Evolutionary conservation across 1,140 invertebrate species (phyloP).

Genomic region (Teleopsis dalmanni): DNA sequence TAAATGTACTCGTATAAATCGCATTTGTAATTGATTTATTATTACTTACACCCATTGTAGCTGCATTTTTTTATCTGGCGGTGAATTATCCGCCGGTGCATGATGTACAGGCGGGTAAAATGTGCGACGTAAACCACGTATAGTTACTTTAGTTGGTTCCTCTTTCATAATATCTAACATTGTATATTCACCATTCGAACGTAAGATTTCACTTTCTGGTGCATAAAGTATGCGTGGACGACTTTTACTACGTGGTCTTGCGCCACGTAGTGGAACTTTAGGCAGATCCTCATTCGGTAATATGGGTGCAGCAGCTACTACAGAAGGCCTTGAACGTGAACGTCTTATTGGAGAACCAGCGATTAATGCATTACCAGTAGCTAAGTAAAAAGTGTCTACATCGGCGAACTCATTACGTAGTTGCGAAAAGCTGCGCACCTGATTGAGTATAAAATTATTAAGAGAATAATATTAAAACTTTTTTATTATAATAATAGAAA

Average conservation of each 20-base stretch:
- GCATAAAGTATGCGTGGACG: conserved; percentile 69
- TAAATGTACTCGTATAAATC: no score
- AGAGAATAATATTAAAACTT: no score
- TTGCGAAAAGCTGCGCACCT: conserved; percentile 81
- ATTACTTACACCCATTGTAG: conserved; percentile 84
- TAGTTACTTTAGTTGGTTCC: conserved; percentile 73
- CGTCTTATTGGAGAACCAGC: conserved; percentile 57
- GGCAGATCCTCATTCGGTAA: conserved; percentile 50
- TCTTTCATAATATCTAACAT: conserved; percentile 75
- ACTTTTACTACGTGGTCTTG: conserved; percentile 71
- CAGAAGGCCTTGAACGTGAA: conserved; percentile 57
- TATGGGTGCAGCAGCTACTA: conserved; percentile 37
- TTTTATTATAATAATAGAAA: no score
- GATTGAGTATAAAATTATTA: not conserved
- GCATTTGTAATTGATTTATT: no score
- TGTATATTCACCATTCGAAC: conserved; percentile 62
- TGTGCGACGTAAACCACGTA: conserved; percentile 72
- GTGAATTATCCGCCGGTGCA: conserved; percentile 69
- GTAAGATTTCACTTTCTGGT: conserved; percentile 67
- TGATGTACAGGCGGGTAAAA: conserved; percentile 82
- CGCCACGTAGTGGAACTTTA: conserved; percentile 44
- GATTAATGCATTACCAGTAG: conserved; percentile 50
- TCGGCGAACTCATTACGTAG: conserved; percentile 84
- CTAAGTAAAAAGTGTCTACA: conserved; percentile 83
- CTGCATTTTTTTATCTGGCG: conserved; percentile 77